These are phyloP conservation scores for Mesorhabditis sp. DNA, from an alignment of 2,888 invertebrate genomes.

Conservation along the genomic window DNA sequence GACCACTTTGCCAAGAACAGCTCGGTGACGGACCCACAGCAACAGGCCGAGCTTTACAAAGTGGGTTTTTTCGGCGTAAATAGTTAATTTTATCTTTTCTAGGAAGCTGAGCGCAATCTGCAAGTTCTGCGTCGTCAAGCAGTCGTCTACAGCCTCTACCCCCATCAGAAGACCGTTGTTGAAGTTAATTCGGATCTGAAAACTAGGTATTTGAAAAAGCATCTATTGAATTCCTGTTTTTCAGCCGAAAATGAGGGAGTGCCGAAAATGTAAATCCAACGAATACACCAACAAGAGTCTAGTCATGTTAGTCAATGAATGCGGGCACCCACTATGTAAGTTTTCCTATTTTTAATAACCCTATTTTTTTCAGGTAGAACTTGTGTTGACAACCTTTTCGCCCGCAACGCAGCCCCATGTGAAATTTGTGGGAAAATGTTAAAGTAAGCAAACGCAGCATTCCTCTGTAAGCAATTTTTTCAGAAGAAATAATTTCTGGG, in stretches of 20 bases:
- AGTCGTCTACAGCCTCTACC: conserved; percentile 34
- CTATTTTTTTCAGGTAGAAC: conserved; percentile 24
- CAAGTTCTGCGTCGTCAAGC: conserved; percentile 38
- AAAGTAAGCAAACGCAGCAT: conserved; percentile 60
- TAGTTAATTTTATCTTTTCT: conserved; percentile 5
- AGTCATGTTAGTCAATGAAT: conserved; percentile 94
- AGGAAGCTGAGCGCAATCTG: conserved; percentile 32
- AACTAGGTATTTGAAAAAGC: neutral
- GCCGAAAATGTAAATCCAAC: conserved; percentile 90
- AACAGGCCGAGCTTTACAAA: conserved; percentile 40
- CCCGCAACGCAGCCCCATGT: conserved; percentile 92
- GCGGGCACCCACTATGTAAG: conserved; percentile 95
- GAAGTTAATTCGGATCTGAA: conserved; percentile 29
- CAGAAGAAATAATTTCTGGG: conserved; percentile 79
- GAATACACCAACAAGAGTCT: conserved; percentile 94
- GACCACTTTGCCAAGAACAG: conserved; percentile 52
- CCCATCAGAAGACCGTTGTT: conserved; percentile 46
- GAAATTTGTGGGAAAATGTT: conserved; percentile 72
- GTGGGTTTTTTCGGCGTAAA: conserved; percentile 15
- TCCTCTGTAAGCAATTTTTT: neutral
- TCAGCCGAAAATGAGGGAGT: conserved; percentile 65
- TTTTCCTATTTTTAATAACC: conserved; percentile 65
- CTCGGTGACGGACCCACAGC: conserved; percentile 30
- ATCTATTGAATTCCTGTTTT: conserved; percentile 9
- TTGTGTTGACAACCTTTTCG: conserved; percentile 71